These are phyloP conservation scores for Sula dactylatra DNA, from an alignment of 2,113 vertebrate species.

Conservation along the genomic window DNA sequence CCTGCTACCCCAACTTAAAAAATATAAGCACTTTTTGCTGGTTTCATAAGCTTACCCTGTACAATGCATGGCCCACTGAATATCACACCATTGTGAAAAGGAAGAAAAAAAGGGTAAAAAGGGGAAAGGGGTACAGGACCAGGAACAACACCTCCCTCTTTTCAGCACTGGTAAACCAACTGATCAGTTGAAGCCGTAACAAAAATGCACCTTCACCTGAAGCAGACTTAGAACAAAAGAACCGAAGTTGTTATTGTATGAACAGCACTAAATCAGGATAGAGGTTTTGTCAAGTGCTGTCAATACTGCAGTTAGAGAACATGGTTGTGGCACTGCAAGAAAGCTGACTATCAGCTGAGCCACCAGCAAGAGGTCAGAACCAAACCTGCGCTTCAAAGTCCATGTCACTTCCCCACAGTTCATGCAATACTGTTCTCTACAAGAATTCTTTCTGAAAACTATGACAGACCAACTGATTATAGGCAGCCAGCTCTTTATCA, in stretches of 20 bases:
- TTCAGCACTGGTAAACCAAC: not conserved
- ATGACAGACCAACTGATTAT: not conserved
- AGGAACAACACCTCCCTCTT: not conserved
- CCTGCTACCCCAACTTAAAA: not conserved
- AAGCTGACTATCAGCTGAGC: not conserved
- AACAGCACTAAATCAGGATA: not conserved
- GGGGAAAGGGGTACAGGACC: not conserved
- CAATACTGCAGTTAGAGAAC: not conserved
- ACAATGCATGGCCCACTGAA: not conserved
- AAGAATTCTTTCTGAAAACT: not conserved
- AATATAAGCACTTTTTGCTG: not conserved
- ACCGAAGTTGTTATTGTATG: not conserved
- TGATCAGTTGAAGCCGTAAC: not conserved
- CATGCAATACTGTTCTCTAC: not conserved
- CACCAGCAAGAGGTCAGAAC: not conserved
- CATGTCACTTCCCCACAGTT: rapidly evolving
- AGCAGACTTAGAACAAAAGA: not conserved
- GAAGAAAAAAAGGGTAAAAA: not conserved
- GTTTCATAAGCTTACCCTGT: not conserved
- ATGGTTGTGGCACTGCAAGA: no score
- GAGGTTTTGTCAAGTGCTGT: not conserved
- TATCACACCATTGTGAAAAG: not conserved
- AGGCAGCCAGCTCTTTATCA: not conserved
- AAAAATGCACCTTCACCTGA: not conserved
- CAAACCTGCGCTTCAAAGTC: not conserved